Conservation (phyloP, 2,797 vertebrate species). For the Sus cebifrons region DNA sequence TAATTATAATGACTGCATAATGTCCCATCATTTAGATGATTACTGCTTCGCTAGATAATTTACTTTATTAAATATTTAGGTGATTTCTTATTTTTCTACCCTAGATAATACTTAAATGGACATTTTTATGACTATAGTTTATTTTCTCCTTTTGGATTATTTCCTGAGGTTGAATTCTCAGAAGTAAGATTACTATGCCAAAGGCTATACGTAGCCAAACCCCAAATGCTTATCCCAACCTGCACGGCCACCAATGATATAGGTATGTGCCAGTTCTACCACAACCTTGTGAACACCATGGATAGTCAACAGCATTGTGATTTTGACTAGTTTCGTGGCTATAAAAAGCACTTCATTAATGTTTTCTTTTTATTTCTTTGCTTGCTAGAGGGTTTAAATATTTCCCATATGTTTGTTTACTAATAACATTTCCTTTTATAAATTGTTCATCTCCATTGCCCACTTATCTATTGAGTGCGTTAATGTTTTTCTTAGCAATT, state of each 20-base stretch:
- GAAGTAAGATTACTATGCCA: constrained; percentile 20
- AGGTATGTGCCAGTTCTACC: neutral
- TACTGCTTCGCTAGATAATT: constrained; percentile 50
- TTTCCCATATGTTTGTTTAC: constrained; percentile 1
- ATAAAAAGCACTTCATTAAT: constrained; percentile 36
- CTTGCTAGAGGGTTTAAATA: constrained; percentile 62
- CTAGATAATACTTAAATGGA: constrained; percentile 1
- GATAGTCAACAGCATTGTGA: constrained; percentile 49
- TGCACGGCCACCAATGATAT: neutral
- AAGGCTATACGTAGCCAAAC: neutral
- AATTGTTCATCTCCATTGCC: neutral
- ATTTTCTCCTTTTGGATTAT: constrained; percentile 43
- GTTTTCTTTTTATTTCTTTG: constrained; percentile 59
- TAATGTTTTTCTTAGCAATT: constrained; percentile 24
- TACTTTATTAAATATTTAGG: constrained; percentile 72
- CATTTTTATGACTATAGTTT: constrained; percentile 29
- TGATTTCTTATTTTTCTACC: constrained; percentile 40
- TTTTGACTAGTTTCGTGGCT: constrained; percentile 44
- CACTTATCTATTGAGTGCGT: constrained; percentile 4
- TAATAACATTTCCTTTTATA: constrained; percentile 71
- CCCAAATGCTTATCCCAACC: constrained; percentile 29
- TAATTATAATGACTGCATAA: constrained; percentile 31
- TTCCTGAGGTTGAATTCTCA: constrained; percentile 48
- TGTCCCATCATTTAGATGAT: constrained; percentile 31
- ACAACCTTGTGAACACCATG: neutral